Conservation (phyloP, 2,888 invertebrate species). For the Sarcophaga rosellei region DNA sequence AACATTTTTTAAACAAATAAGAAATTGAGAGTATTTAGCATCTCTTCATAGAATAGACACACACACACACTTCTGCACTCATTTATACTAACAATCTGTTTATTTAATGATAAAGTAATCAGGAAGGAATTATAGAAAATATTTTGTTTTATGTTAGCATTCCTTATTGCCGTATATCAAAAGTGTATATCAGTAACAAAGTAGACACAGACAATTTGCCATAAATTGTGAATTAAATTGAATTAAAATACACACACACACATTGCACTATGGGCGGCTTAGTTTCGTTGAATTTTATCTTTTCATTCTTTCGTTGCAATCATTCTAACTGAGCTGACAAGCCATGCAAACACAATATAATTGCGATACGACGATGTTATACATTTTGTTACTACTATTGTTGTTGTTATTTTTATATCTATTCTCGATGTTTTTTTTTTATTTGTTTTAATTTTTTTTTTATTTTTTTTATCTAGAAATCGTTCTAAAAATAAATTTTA, state of each 20-base stretch:
- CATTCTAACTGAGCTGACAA: neutral
- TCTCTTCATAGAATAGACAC: too few relatives aligned
- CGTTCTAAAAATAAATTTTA: constrained; percentile 68
- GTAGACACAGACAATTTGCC: neutral
- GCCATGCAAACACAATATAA: neutral
- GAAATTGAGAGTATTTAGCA: too few relatives aligned
- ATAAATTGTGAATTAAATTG: neutral
- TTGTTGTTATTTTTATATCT: constrained; percentile 44
- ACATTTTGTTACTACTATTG: constrained; percentile 28
- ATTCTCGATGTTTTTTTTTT: constrained; percentile 47
- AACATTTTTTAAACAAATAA: too few relatives aligned
- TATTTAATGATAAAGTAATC: too few relatives aligned
- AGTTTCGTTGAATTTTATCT: neutral
- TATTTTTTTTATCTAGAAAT: constrained; percentile 51
- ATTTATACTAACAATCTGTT: too few relatives aligned
- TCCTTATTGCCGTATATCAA: neutral
- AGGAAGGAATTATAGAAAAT: neutral
- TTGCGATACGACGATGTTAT: neutral
- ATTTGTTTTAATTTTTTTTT: neutral
- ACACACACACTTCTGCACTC: too few relatives aligned
- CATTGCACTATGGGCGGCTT: neutral
- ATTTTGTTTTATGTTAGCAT: neutral
- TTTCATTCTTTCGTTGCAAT: neutral
- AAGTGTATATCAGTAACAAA: neutral
- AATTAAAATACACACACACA: neutral